Evolutionary conservation across 2,888 invertebrate species (phyloP), one percentile per base, ranked within the genome.

Genomic region (Drymonia ruficornis): DNA sequence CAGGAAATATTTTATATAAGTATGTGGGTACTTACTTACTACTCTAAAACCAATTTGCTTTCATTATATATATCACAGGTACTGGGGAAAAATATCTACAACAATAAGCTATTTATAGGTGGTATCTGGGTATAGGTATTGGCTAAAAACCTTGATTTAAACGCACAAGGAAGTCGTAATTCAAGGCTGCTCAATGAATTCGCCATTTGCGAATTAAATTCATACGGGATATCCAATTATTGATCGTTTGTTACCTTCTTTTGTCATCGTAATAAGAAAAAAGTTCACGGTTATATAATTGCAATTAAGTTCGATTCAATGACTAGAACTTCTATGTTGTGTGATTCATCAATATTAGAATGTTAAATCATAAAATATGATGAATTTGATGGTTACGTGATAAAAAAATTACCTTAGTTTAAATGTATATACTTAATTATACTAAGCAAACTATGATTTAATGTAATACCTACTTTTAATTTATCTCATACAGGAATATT

Each of bases 141-240:
- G 8, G 8, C 19, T 43, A 19, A 43, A 43, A 13, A 11, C 40
- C 16, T 40, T 16, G 40, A 40, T 43, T 16, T 19, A 13, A 19
- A 13, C 12, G 40, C 43, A 56, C 59, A 50, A 55, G 65, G 66
- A 67, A 66, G 55, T 61, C 11, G 13, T 44, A n/a, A 56, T 53
- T 67, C 61, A 66, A 67, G 67, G 67, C 34, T 53, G 31, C 43
- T 12, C 48, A 18, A 55, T 42, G 34, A 40, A 52, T 61, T 56
- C 31, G 29, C 31, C 42, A 38, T 50, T 52, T 36, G 28, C 6
- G 18, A 50, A 52, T 45, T 43, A 55, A 34, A 34, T 28, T 50
- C 28, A 16, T 51, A 44, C 40, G 52, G 19, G 8, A 43, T 43
- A 43, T 19, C 13, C 19, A 43, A 43, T 19, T 7, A 43, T 40